phyloP scores from a whole-genome alignment of 2,113 vertebrate species.

The Pelvicachromis taeniatus region DNA sequence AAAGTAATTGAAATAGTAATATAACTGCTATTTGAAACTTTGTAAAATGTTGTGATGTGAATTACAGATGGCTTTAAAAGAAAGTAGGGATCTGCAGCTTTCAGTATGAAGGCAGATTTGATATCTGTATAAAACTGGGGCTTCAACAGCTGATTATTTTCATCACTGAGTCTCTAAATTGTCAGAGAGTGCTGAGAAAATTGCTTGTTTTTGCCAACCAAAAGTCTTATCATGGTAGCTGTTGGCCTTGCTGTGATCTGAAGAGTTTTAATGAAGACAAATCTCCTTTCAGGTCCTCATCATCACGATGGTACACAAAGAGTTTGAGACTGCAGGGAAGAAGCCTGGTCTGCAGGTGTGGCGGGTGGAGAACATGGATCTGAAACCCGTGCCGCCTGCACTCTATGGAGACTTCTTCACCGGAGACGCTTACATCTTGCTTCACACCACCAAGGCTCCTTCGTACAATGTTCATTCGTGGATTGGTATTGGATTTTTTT shows the following conservation, averaged over 20 bases:
- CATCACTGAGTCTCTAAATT: background rate
- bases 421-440: conserved; percentile 70
- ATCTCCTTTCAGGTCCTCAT: conserved; percentile 6
- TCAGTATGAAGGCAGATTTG: background rate
- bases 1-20: background rate
- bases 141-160: background rate
- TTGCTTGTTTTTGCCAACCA: background rate
- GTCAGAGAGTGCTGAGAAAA: background rate
- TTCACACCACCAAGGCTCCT: conserved; percentile 39
- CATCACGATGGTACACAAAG: conserved; percentile 64
- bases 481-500: conserved; percentile 53
- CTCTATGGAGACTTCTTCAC: conserved; percentile 64
- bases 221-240: background rate
- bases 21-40: too few relatives aligned
- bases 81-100: background rate
- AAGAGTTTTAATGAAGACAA: background rate
- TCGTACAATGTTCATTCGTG: conserved; percentile 65
- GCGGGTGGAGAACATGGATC: conserved; percentile 72
- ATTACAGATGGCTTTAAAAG: background rate
- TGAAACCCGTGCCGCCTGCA: conserved; percentile 46
- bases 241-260: background rate
- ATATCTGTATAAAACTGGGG: background rate
- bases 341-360: conserved; percentile 72
- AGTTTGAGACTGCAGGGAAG: conserved; percentile 67
- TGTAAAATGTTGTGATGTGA: background rate